phyloP scores from a whole-genome alignment of 92 coral and sea anemone genomes.

The Galaxea fascicularis region DNA sequence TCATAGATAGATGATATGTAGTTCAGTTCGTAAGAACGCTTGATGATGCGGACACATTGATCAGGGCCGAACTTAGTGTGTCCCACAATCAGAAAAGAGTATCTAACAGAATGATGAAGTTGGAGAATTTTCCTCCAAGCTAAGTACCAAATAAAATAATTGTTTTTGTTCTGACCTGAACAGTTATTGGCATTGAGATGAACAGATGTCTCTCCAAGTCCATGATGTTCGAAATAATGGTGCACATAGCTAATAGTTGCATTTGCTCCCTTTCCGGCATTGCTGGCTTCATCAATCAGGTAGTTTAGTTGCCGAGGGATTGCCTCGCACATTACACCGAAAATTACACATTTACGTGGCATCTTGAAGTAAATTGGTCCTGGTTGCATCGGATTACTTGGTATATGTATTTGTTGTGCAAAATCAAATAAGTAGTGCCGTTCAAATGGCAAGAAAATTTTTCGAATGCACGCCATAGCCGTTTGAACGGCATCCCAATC shows the following conservation, averaged over 20 bases:
- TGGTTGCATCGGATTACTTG: slow-evolving; percentile 77
- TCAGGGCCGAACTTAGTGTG: slow-evolving; percentile 75
- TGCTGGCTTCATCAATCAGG: slow-evolving; percentile 60
- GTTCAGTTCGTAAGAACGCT: slow-evolving; percentile 35
- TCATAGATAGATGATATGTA: slow-evolving; percentile 62
- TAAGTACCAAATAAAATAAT: slow-evolving; percentile 61
- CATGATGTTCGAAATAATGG: slow-evolving; percentile 51
- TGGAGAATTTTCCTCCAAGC: slow-evolving; percentile 49
- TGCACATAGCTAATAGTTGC: slow-evolving; percentile 60
- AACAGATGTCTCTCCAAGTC: slow-evolving; percentile 55
- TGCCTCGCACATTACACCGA: slow-evolving; percentile 65
- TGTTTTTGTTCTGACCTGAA: slow-evolving; percentile 64
- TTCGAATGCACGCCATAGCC: no score
- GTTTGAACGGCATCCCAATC: no score
- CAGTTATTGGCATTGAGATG: slow-evolving; percentile 68
- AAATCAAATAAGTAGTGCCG: slow-evolving; percentile 73
- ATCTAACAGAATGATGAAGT: slow-evolving; percentile 40
- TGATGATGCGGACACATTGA: slow-evolving; percentile 57
- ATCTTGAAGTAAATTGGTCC: slow-evolving; percentile 78
- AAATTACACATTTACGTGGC: slow-evolving; percentile 66
- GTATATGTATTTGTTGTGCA: slow-evolving; percentile 72
- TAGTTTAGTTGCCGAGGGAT: slow-evolving; percentile 65
- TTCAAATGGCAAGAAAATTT: no score
- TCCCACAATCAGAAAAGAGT: slow-evolving; percentile 65
- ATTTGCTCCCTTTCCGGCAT: slow-evolving; percentile 67